Evolutionary conservation across 1,140 invertebrate species (phyloP), one percentile per base, ranked within the genome.

Genomic region (Antheraea mylitta): DNA sequence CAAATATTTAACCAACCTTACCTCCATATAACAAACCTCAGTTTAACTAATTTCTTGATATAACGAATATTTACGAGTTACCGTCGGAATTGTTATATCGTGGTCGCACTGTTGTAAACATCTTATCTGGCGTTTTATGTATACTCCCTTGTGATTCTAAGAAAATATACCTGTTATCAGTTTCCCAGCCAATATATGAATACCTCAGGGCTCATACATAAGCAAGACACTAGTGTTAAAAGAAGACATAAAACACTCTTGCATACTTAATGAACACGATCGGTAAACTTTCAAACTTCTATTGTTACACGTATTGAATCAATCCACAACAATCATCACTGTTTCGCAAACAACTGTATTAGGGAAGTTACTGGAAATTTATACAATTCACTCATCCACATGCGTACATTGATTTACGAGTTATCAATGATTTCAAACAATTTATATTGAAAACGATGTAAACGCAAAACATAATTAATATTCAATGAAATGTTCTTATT

Each of bases 331-430:
- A 83, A 70, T 79, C 69, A 62, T 74, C 74, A 58, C 67, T 79
- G 78, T 87, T 84, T 82, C 80, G 81, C 79, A 83, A 85, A 87
- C 85, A 87, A 80, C 69, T 64, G 65, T 61, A 74, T 74, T 72
- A 66, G 64, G 69, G 74, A 79, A 79, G 71, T 36, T 64, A 71
- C 64, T 48, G 70, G 45, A 53, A 53, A 6, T 53, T 30, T 30
- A 53, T 53, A 53, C 45, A 53, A 53, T 53, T 53, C 45, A 53
- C 45, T 53, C 11, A 16, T 16, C 11, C 38, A 53, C 11, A 16
- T 16, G 13, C 11, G 45, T 53, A 7, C 5, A 53, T 53, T 16
- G 16, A 42, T 42, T 42, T n/a, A 53, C 11, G 38, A 42, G 7
- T 42, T 42, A 53, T 53, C 45, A 53, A 53, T 53, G 18, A 61